phyloP scores from a whole-genome alignment of 35 echinoderm and acorn worm species.

The Diadema setosum region DNA sequence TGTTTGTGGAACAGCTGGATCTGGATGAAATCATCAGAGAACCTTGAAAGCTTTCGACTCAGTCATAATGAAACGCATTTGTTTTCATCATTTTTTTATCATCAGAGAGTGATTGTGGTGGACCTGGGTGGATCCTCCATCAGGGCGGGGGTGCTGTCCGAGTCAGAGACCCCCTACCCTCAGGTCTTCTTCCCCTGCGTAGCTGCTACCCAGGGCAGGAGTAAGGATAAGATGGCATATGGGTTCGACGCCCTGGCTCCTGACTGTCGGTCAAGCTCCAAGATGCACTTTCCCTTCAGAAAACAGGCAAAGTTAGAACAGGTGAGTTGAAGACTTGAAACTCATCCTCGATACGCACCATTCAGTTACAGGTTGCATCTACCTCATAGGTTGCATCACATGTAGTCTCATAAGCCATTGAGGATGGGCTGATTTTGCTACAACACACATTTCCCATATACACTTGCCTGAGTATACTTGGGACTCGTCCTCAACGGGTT shows the following conservation, averaged over 20 bases:
- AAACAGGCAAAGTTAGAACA: conserved; percentile 72
- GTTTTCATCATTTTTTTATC: not conserved
- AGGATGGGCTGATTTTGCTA: too few species aligned
- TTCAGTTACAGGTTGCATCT: too few species aligned
- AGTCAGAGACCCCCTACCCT: conserved; percentile 69
- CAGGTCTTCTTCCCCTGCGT: conserved; percentile 95
- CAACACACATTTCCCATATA: too few species aligned
- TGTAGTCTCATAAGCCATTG: too few species aligned
- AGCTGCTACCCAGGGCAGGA: conserved; percentile 52
- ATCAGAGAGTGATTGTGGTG: conserved; percentile 77
- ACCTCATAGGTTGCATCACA: too few species aligned
- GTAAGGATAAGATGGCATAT: conserved; percentile 59
- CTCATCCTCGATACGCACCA: too few species aligned
- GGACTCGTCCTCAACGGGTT: too few species aligned
- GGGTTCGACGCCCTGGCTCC: conserved; percentile 86
- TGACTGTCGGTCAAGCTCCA: conserved; percentile 39
- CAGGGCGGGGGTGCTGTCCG: conserved; percentile 83
- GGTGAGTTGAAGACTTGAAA: conserved; percentile 48
- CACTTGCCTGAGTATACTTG: too few species aligned
- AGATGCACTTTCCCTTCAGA: conserved; percentile 74
- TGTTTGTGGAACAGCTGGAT: too few species aligned
- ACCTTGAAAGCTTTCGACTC: too few species aligned
- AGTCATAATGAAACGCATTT: too few species aligned
- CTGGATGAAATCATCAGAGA: too few species aligned
- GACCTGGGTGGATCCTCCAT: conserved; percentile 92